These are phyloP conservation scores for Ptychoptera contaminata DNA, from an alignment of 2,888 invertebrate genomes.

Conservation along the genomic window DNA sequence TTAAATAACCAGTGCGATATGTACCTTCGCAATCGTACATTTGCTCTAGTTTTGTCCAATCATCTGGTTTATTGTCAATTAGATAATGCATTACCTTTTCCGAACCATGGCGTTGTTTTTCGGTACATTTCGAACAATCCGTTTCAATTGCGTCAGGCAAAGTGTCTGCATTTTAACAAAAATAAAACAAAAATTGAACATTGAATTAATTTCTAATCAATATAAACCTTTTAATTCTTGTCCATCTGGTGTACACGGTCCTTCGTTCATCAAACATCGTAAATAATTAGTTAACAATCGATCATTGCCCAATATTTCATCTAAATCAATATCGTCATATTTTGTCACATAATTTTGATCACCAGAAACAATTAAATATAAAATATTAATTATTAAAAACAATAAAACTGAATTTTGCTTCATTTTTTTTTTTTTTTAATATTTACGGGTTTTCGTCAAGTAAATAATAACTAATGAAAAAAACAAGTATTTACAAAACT, in stretches of 20 bases:
- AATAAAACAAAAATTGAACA: neutral
- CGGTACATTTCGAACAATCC: conserved; percentile 50
- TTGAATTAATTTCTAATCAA: neutral
- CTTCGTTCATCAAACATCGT: conserved; percentile 45
- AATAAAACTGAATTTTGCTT: too few species aligned
- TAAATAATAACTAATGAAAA: too few species aligned
- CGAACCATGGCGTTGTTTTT: conserved; percentile 45
- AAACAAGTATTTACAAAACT: too few species aligned
- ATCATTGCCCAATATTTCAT: conserved; percentile 47
- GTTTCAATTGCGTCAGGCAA: conserved; percentile 54
- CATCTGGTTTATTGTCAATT: conserved; percentile 33
- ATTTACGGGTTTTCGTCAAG: too few species aligned
- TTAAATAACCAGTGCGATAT: conserved; percentile 42
- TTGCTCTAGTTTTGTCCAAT: conserved; percentile 39
- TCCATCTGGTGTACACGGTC: conserved; percentile 52
- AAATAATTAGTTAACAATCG: conserved; percentile 48
- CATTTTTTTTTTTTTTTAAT: too few species aligned
- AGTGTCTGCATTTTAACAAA: conserved; percentile 32
- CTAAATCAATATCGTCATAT: conserved; percentile 51
- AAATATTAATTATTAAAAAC: neutral
- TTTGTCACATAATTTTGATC: conserved; percentile 39
- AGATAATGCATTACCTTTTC: conserved; percentile 43
- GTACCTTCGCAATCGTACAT: conserved; percentile 45
- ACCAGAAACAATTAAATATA: conserved; percentile 8
- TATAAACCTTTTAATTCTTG: conserved; percentile 48